Percentiles rank a stretch among this genome's conserved stretches.
phyloP scores from a whole-genome alignment of 2,888 invertebrate species.

The Cataglyphis albicans region DNA sequence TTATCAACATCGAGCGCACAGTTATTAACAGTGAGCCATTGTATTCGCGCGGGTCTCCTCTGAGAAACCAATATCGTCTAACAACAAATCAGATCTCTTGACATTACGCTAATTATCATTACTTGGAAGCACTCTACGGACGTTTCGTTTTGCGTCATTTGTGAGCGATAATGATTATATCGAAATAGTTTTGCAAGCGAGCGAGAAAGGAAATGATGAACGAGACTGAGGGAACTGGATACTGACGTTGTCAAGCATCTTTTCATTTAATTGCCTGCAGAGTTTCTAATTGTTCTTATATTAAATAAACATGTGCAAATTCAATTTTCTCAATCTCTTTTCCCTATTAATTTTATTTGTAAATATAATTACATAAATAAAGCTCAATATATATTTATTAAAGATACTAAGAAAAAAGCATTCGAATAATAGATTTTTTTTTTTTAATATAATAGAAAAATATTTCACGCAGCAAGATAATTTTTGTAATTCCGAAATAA shows the following conservation, averaged over 20 bases:
- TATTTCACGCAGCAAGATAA: conserved; percentile 1
- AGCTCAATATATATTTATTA: neutral
- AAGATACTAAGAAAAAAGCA: neutral
- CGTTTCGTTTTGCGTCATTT: conserved; percentile 42
- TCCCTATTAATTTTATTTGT: neutral
- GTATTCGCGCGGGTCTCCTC: conserved; percentile 34
- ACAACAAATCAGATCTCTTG: conserved; percentile 51
- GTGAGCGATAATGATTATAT: conserved; percentile 36
- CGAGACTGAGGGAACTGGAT: neutral
- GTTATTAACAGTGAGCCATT: conserved; percentile 46
- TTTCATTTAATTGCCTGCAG: neutral
- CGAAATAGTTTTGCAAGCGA: neutral
- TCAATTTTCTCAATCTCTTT: neutral
- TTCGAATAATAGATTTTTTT: neutral
- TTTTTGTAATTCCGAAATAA: conserved; percentile 11
- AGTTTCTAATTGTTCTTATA: conserved; percentile 2
- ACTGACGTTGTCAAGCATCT: neutral
- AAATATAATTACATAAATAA: neutral
- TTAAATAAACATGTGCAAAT: neutral
- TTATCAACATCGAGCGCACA: conserved; percentile 57
- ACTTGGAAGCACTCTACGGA: conserved; percentile 21
- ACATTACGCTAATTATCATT: conserved; percentile 49
- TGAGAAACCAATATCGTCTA: conserved; percentile 22
- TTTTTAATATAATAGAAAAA: neutral
- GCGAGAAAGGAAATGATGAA: conserved; percentile 6